Base-by-base conservation (phyloP, 2,113 vertebrate species). In the Coryphaenoides rupestris region DNA sequence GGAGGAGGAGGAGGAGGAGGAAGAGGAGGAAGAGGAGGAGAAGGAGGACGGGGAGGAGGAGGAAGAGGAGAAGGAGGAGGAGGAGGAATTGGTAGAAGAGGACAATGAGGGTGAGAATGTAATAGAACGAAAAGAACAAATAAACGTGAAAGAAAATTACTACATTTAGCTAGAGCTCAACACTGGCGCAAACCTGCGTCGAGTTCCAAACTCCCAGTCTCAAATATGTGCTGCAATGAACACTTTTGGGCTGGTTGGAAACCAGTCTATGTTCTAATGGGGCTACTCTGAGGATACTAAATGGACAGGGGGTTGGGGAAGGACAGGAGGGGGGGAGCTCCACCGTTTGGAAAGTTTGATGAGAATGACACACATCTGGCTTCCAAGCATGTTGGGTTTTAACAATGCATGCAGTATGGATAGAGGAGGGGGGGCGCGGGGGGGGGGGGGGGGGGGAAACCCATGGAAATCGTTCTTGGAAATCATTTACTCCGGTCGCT, bases 311-410 rank as follows among this genome's bases (percentile, higher is more conserved):
- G 82, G 76, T 77, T 79, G 75, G 72, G 67, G 68, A 55, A 55
- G 68, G 75, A 66, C 74, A 76, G 76, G 65, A 15, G 69, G 67
- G 75, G 78, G 70, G 71, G 73, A 74, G 70, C 73, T 72, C 74
- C 81, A 81, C 84, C 76, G 84, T 84, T 85, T 87, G 80, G 81
- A 87, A 89, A 86, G 75, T 84, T 85, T 83, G 77, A 87, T 78
- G 81, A 74, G 74, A 75, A 74, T 84, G 72, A 84, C 71, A 75
- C 76, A 82, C 81, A 83, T 81, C 70, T 79, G 82, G 79, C 67
- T 77, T 74, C 53, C 65, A 58, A 46, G 67, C 46, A 81, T 69
- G 76, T 80, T 73, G 77, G 75, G 77, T 77, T 80, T 62, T 65
- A 66, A 79, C 46, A 52, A 57, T 71, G 78, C 71, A 75, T 78